A percentile compares a stretch with the other conserved stretches of the same genome.
phyloP scores from a whole-genome alignment of 1,140 invertebrate genomes.

The Magallana angulata region DNA sequence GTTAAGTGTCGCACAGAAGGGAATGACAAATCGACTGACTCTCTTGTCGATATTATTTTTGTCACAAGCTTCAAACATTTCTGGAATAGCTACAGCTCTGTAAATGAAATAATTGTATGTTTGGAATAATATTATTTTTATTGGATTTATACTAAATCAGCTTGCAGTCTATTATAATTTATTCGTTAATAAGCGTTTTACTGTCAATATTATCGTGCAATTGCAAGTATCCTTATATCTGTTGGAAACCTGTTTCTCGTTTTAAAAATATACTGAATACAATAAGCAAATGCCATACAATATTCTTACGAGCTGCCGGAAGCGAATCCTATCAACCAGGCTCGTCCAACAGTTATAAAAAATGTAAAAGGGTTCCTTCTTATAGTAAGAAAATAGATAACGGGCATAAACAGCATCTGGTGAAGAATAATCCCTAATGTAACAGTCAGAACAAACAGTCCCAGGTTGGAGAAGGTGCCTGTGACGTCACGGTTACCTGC shows the following conservation, averaged over 20 bases:
- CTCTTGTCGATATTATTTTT: slow-evolving; percentile 65
- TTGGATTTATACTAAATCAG: background rate
- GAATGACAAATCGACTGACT: slow-evolving; percentile 87
- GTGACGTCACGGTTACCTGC: slow-evolving; percentile 89
- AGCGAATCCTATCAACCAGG: slow-evolving; percentile 93
- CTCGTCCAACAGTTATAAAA: slow-evolving; percentile 89
- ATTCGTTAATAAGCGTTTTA: background rate
- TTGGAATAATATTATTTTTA: background rate
- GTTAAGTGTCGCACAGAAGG: slow-evolving; percentile 94
- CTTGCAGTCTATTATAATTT: background rate
- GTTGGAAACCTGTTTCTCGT: background rate
- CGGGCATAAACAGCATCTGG: slow-evolving; percentile 90
- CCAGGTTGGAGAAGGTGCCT: slow-evolving; percentile 90
- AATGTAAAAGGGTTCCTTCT: slow-evolving; percentile 93
- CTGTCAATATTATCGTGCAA: background rate
- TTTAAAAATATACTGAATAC: background rate
- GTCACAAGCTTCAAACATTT: slow-evolving; percentile 70
- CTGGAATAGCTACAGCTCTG: slow-evolving; percentile 74
- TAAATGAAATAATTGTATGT: background rate
- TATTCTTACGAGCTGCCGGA: slow-evolving; percentile 86
- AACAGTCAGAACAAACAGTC: slow-evolving; percentile 92
- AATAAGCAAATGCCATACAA: background rate
- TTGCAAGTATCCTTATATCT: background rate
- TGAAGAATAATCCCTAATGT: slow-evolving; percentile 91
- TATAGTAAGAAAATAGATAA: slow-evolving; percentile 91